Percentiles rank a stretch among this genome's conserved stretches.
phyloP scores from a whole-genome alignment of 2,797 vertebrate genomes.

The Pantherophis vulpinus region DNA sequence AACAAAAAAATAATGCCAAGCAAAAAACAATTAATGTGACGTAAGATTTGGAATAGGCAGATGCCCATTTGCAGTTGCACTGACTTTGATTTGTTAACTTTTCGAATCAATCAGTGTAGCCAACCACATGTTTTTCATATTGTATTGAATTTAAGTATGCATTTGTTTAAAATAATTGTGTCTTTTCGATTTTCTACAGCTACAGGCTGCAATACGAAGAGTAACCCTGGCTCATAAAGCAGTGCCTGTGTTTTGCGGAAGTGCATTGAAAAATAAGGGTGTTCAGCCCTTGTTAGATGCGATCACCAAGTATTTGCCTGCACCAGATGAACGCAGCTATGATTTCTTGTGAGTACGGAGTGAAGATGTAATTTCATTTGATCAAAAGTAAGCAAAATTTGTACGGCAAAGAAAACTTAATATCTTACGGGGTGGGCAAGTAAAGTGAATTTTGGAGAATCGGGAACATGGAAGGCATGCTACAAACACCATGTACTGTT shows the following conservation, averaged over 20 bases:
- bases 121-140: neutral
- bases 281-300: slow-evolving; percentile 93
- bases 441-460: neutral
- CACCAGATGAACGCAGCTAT: slow-evolving; percentile 83
- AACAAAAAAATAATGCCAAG: neutral
- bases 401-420: neutral
- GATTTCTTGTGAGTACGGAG: slow-evolving; percentile 84
- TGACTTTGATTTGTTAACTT: neutral
- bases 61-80: neutral
- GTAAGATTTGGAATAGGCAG: neutral
- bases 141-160: neutral
- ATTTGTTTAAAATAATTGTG: neutral
- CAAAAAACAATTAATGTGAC: neutral
- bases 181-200: slow-evolving; percentile 61
- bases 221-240: slow-evolving; percentile 84
- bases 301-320: slow-evolving; percentile 84
- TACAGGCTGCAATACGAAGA: slow-evolving; percentile 84
- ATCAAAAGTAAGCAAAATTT: neutral
- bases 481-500: no score
- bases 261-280: slow-evolving; percentile 91
- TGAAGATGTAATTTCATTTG: neutral
- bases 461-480: no score
- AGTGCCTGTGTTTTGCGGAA: slow-evolving; percentile 93
- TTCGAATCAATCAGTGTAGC: neutral
- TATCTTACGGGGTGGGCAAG: neutral